Base-by-base conservation (phyloP, 1,140 invertebrate genomes). In the Trichonephila clavipes region DNA sequence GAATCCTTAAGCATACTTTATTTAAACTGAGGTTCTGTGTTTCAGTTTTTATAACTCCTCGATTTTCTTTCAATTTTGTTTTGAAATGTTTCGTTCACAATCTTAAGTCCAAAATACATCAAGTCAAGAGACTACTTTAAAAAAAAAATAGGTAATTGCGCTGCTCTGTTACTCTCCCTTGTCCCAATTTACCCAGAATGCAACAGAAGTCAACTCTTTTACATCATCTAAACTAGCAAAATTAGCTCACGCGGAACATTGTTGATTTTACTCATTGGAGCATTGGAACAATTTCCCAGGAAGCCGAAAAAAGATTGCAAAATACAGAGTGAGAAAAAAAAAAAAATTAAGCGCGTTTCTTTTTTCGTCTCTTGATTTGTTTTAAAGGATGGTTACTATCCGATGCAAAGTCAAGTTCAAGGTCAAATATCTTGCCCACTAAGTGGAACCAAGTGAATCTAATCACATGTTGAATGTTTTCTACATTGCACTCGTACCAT, bases 401-500 rank as follows among this genome's bases (percentile, higher is more conserved):
- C 51, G 51, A 51, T 83, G 82, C 19, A 83, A 83, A 58, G 82
- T 83, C 82, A 83, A 83, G 51, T 51, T 83, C 82, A 83, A 83
- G 82, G 82, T 83, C 82, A 59, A 83, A 83, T 83, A 51, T 58
- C n/a, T 83, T 59, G 82, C 44, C 44, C 44, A 59, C 19, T n/a
- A 59, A 83, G n/a, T 58, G 82, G 82, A 83, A 83, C 82, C 19
- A 44, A 59, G 82, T 59, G 82, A 51, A 82, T 18, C 28, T 82
- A 82, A 82, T 82, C 21, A 44, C 77, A 44, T 28, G 66, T 24
- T 69, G 51, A 51, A 51, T 51, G 51, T 12, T 51, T 51, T 51
- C 51, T 51, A 51, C 51, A 51, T 7, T 51, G 51, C 10, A 51
- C 51, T 51, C 10, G 51, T 51, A 51, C 2, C 2, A 51, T 7